Evolutionary conservation across 2,797 vertebrate species (phyloP).

Genomic region (Balearica regulorum): DNA sequence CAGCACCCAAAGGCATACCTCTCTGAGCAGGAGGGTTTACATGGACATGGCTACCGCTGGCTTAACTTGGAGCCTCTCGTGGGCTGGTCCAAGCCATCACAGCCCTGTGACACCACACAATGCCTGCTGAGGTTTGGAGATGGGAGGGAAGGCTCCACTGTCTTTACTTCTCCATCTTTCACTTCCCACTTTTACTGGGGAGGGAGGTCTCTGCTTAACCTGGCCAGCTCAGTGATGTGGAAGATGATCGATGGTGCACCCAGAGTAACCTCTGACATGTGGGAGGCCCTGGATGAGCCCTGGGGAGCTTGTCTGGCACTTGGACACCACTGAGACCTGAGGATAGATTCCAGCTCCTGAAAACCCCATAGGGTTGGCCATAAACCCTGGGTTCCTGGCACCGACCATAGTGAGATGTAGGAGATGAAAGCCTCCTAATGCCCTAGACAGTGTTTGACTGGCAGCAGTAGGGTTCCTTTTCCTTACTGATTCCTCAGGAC

Average conservation of each 20-base stretch:
- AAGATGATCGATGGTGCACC: neutral
- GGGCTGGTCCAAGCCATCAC: neutral
- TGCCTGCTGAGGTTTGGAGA: neutral
- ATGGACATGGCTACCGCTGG: neutral
- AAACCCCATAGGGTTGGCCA: neutral
- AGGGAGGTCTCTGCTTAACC: neutral
- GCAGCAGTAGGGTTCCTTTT: neutral
- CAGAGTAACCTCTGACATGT: neutral
- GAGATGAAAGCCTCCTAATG: neutral
- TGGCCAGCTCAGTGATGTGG: neutral
- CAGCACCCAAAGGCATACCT: neutral
- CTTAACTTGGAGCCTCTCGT: accelerated
- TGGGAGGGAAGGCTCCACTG: neutral
- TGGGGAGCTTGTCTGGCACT: neutral
- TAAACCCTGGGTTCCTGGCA: neutral
- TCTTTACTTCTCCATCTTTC: neutral
- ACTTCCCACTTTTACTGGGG: neutral
- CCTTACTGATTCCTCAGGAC: neutral
- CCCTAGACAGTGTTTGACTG: neutral
- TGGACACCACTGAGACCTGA: neutral
- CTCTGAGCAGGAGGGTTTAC: neutral
- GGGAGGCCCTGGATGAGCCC: neutral
- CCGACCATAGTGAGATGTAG: neutral
- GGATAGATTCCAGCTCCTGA: neutral
- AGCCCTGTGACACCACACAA: accelerated